These are phyloP conservation scores for Prenolepis imparis DNA, from an alignment of 2,888 invertebrate genomes.

Conservation along the genomic window DNA sequence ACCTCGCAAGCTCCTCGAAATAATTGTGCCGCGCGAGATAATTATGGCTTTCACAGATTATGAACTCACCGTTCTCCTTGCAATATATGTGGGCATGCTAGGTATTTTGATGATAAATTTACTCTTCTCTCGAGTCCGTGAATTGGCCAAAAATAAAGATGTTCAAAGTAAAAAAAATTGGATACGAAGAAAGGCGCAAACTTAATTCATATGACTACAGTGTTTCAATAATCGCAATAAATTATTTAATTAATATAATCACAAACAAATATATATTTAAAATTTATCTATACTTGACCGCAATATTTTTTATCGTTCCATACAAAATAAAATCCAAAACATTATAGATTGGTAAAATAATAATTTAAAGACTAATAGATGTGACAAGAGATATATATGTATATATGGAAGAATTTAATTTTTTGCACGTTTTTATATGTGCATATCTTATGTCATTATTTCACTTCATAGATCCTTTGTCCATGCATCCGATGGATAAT, in stretches of 20 bases:
- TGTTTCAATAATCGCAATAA: background rate
- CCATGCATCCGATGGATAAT: slow-evolving; percentile 20
- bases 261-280: background rate
- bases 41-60: slow-evolving; percentile 42
- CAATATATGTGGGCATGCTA: background rate
- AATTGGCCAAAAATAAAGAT: background rate
- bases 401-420: background rate
- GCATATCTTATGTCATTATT: background rate
- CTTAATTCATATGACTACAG: background rate
- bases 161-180: background rate
- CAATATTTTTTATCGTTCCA: background rate
- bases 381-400: background rate
- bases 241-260: background rate
- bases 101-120: slow-evolving; percentile 26
- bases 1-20: slow-evolving; percentile 36
- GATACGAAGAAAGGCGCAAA: background rate
- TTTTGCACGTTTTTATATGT: background rate
- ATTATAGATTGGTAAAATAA: background rate
- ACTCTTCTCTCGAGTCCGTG: background rate
- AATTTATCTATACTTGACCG: background rate
- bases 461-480: slow-evolving; percentile 14
- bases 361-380: background rate
- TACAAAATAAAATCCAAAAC: background rate
- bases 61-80: background rate
- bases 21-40: slow-evolving; percentile 45